Percentiles rank a stretch among this genome's conserved stretches.
Conservation (phyloP, 2,113 vertebrate species). For the Cephalophus harveyi region DNA sequence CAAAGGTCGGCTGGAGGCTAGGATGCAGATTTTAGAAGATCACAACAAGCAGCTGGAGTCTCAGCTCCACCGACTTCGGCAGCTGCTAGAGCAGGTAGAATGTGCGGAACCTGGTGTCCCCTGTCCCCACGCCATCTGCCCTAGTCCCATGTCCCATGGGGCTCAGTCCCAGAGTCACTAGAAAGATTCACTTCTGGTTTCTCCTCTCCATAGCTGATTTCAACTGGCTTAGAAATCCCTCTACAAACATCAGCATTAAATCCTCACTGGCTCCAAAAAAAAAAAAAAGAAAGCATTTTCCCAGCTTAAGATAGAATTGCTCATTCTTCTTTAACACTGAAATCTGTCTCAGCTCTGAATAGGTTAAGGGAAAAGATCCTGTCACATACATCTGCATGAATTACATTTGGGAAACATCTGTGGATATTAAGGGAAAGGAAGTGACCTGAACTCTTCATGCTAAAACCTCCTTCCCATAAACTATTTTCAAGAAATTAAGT, state of each 20-base stretch:
- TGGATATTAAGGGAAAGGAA: background rate
- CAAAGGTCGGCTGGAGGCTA: constrained; percentile 94
- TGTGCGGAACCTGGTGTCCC: rapidly evolving
- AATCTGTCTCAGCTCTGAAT: background rate
- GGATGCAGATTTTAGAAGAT: constrained; percentile 98
- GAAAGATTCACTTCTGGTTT: background rate
- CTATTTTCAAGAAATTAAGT: background rate
- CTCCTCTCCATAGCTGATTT: background rate
- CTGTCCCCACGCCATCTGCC: rapidly evolving
- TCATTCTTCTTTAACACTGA: background rate
- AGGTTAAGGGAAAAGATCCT: background rate
- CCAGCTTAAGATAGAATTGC: background rate
- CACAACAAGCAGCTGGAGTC: constrained; percentile 98
- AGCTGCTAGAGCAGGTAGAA: constrained; percentile 94
- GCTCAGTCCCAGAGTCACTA: background rate
- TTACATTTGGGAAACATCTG: background rate
- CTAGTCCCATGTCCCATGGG: rapidly evolving
- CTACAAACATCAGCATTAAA: background rate
- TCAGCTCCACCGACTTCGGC: constrained; percentile 93
- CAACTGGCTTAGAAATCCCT: background rate
- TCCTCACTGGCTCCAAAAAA: background rate
- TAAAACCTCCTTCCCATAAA: background rate
- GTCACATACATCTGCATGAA: background rate
- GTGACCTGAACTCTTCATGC: background rate
- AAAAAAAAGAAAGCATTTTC: background rate